A percentile compares a stretch with the other conserved stretches of the same genome.
phyloP scores from a whole-genome alignment of 2,888 invertebrate species.

The Polietes domitor region DNA sequence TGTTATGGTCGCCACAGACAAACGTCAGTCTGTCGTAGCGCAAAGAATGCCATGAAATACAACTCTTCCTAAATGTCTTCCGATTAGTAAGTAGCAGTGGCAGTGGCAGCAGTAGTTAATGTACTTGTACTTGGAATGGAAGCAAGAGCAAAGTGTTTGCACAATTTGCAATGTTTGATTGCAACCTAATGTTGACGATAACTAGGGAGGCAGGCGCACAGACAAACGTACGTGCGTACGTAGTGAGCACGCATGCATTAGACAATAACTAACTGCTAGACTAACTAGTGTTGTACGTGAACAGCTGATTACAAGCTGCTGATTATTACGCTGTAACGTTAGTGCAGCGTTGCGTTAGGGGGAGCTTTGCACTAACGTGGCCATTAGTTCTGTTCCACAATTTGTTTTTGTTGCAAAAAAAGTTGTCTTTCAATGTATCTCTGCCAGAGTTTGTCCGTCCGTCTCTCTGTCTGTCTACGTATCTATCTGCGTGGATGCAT shows the following conservation, averaged over 20 bases:
- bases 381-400: no score
- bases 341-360: background rate
- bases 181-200: background rate
- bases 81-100: background rate
- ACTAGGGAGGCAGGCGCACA: background rate
- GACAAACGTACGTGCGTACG: background rate
- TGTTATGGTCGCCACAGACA: slow-evolving; percentile 31
- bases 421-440: background rate
- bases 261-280: background rate
- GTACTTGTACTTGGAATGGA: background rate
- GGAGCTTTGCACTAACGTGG: no score
- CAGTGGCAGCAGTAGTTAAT: background rate
- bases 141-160: background rate
- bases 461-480: slow-evolving; percentile 17
- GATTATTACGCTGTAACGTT: background rate
- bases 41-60: background rate
- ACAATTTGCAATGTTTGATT: background rate
- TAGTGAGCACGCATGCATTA: background rate
- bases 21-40: background rate
- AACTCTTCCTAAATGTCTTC: slow-evolving; percentile 19
- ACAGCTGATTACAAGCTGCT: background rate
- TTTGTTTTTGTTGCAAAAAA: background rate
- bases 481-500: slow-evolving; percentile 3
- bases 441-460: background rate
- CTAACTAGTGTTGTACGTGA: background rate